Evolutionary conservation across 2,113 vertebrate genomes (phyloP), one percentile per base, ranked within the genome.

Genomic region (Seriola quinqueradiata): DNA sequence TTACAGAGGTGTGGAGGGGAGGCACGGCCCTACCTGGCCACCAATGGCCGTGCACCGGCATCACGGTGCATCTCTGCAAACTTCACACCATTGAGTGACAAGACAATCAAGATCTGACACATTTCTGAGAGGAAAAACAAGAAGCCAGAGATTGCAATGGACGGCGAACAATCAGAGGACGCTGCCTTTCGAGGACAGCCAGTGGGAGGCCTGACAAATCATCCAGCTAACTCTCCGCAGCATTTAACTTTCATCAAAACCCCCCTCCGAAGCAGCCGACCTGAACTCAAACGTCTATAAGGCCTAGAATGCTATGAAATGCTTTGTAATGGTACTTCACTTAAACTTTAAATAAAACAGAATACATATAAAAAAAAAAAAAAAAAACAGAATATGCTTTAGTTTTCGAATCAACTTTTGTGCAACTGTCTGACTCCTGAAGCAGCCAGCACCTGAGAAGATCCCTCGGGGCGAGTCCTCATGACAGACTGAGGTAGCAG

Each of bases 401-500:
- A 19, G 25, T 54, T 58, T 70, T 72, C 40, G n/a, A 36, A 75
- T 55, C 25, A 34, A 65, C 28, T 28, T 13, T 81, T 63, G 68
- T 66, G 61, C 25, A 23, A 36, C 57, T 57, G 71, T 40, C 36
- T 28, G 32, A 61, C 61, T 25, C 19, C 25, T 52, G 52, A 66
- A 54, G n/a, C 19, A 8, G 61, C 55, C 44, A 5, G 9, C 65
- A 46, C 71, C 66, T 57, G 72, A 63, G 42, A 19, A 36, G 58
- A 70, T 77, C 65, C 58, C 77, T 11, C 32, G 38, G 19, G 54
- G 64, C 68, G 17, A 70, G 75, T 85, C 81, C 48, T 55, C n/a
- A 48, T 42, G 55, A 75, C 64, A 66, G 83, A 54, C 58, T 90
- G 90, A 94, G 89, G 90, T 87, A 92, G 91, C 78, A 87, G 76